phyloP scores from a whole-genome alignment of 2,113 vertebrate species.

The Gnathonemus echidnorhynchus region DNA sequence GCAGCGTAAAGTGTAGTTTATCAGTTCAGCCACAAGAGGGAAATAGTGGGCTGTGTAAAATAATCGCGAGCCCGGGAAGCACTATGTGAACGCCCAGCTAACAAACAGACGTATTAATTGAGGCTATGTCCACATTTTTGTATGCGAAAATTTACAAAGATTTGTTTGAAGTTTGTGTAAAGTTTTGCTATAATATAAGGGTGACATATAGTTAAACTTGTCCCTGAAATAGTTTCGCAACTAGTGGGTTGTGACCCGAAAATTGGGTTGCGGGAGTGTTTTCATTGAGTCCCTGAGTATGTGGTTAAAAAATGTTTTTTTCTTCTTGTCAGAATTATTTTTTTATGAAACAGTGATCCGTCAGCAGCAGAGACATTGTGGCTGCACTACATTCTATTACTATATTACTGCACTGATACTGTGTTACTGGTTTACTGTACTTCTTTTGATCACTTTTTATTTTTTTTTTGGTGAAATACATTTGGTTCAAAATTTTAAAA shows the following conservation, averaged over 20 bases:
- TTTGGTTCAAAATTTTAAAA: background rate
- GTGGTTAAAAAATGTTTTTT: background rate
- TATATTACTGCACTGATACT: too few species aligned
- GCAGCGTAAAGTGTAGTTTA: slow-evolving; percentile 3
- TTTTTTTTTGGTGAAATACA: background rate
- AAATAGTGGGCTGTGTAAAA: background rate
- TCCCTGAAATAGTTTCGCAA: background rate
- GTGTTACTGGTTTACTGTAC: background rate
- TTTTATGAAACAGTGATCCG: too few species aligned
- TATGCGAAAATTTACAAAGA: background rate
- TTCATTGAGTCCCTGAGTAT: background rate
- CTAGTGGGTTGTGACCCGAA: background rate
- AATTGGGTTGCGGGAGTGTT: background rate
- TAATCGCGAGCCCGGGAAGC: background rate
- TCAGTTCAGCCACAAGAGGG: slow-evolving; percentile 1
- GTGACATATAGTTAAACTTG: background rate
- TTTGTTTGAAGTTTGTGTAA: background rate
- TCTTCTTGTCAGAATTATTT: background rate
- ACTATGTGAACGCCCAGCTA: background rate
- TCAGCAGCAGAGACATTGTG: background rate
- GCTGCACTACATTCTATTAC: too few species aligned
- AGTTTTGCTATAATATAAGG: background rate
- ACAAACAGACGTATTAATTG: background rate
- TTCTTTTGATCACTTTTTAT: background rate
- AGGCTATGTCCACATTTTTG: background rate